Conservation (phyloP, 2,797 vertebrate genomes). For the Phrynocephalus guinanensis region DNA sequence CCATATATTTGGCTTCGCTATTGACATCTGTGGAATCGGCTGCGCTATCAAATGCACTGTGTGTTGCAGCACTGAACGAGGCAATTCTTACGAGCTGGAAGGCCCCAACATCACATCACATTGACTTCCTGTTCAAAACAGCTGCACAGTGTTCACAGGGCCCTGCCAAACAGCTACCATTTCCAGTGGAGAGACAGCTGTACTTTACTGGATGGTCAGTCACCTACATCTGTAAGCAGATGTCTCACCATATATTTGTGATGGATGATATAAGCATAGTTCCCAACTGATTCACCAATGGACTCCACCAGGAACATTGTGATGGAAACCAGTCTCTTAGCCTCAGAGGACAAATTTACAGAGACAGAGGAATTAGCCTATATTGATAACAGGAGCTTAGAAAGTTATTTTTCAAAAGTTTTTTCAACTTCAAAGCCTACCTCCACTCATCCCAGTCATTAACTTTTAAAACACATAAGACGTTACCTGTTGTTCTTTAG, state of each 20-base stretch:
- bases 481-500: background rate
- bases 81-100: slow-evolving; percentile 20
- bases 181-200: slow-evolving; percentile 7
- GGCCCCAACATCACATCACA: slow-evolving; percentile 22
- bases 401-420: background rate
- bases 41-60: background rate
- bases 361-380: background rate
- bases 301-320: background rate
- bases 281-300: background rate
- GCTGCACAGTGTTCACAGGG: background rate
- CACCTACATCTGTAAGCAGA: background rate
- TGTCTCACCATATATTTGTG: background rate
- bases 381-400: background rate
- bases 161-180: background rate
- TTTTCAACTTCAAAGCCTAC: too few relatives aligned
- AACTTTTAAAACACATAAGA: background rate
- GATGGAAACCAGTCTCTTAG: background rate
- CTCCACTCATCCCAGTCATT: too few relatives aligned
- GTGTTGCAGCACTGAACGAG: slow-evolving; percentile 15
- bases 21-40: slow-evolving; percentile 14
- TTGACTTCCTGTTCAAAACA: slow-evolving; percentile 23
- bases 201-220: background rate
- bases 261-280: background rate
- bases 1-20: slow-evolving; percentile 10
- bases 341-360: background rate